phyloP scores from a whole-genome alignment of 92 coral and sea anemone species.

The Muricea muricata region DNA sequence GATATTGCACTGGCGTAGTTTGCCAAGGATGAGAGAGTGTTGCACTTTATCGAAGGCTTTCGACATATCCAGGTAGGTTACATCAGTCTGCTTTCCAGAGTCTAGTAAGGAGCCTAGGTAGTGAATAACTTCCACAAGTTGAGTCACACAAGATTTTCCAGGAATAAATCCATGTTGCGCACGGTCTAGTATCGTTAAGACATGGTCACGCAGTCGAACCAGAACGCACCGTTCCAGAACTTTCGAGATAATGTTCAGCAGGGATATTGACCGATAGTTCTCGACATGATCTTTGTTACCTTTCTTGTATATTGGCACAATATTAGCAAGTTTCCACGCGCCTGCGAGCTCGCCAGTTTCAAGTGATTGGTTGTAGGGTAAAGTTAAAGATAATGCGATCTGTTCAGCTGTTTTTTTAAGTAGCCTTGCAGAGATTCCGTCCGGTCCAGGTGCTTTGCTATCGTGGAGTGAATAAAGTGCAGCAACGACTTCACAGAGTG shows the following conservation, averaged over 20 bases:
- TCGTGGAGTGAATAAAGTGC: neutral
- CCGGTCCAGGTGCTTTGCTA: neutral
- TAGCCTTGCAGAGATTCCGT: neutral
- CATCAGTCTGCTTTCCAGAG: no score
- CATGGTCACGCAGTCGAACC: no score
- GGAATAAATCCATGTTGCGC: no score
- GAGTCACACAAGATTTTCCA: no score
- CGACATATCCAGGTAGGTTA: no score
- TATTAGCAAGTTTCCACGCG: slow-evolving; percentile 64
- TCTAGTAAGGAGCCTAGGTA: neutral
- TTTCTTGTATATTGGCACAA: slow-evolving; percentile 57
- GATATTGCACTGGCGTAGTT: no score
- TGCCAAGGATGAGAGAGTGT: no score
- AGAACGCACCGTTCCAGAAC: no score
- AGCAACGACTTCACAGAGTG: neutral
- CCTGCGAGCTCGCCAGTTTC: slow-evolving; percentile 46
- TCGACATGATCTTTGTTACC: slow-evolving; percentile 25
- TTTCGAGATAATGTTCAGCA: neutral
- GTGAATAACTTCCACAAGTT: no score
- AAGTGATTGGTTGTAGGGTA: slow-evolving; percentile 38
- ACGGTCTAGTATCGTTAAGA: no score
- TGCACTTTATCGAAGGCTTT: no score
- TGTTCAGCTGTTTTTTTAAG: neutral
- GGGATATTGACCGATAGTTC: neutral
- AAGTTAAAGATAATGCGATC: neutral